Conservation (phyloP, 1,140 invertebrate species). For the Orussus abietinus region DNA sequence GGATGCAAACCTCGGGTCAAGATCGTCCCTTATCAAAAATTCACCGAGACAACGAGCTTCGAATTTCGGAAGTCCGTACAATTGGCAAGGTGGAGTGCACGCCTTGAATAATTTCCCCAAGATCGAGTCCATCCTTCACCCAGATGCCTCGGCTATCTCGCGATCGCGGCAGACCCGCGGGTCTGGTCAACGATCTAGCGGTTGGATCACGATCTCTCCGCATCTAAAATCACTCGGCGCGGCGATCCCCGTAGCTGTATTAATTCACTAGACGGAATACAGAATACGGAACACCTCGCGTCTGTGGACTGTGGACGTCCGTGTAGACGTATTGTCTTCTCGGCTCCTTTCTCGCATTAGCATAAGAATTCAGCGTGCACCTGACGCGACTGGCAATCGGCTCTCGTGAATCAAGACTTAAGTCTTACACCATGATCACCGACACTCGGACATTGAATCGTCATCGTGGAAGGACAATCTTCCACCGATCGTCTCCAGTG, state of each 20-base stretch:
- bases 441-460: conserved; percentile 29
- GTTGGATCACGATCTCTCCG: conserved; percentile 47
- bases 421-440: conserved; percentile 39
- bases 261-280: conserved; percentile 40
- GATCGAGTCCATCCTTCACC: too few species aligned
- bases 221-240: conserved; percentile 45
- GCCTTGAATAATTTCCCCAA: too few species aligned
- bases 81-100: too few species aligned
- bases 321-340: conserved; percentile 44
- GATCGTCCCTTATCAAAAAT: too few species aligned
- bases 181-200: neutral
- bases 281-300: conserved; percentile 31
- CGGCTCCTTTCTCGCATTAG: conserved; percentile 47
- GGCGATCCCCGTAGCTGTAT: conserved; percentile 39
- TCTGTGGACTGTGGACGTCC: conserved; percentile 34
- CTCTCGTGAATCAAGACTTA: conserved; percentile 43
- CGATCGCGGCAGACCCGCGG: neutral
- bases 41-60: too few species aligned
- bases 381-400: conserved; percentile 39
- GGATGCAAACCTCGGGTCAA: too few species aligned
- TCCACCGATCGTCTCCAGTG: neutral
- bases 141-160: too few species aligned
- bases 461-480: conserved; percentile 28
- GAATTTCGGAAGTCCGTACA: neutral
- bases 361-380: conserved; percentile 48